Evolutionary conservation across 1,140 invertebrate genomes (phyloP).

Genomic region (Babylonia areolata): DNA sequence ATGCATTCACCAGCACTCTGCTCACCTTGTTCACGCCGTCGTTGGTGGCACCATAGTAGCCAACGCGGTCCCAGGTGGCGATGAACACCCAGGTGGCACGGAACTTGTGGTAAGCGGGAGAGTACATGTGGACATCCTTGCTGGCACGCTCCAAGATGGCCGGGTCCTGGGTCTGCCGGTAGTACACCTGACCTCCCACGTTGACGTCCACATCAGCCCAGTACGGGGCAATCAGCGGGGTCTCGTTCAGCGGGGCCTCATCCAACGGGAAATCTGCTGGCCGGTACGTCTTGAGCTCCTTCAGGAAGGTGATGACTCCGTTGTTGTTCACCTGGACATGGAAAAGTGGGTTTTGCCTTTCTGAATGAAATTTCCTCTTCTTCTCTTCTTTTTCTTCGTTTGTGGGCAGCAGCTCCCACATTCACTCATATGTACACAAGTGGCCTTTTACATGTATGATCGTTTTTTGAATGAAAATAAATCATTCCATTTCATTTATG

Average conservation of each 20-base stretch:
- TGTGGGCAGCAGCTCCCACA: too few relatives aligned
- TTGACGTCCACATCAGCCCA: slow-evolving; percentile 64
- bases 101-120: slow-evolving; percentile 50
- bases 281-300: slow-evolving; percentile 53
- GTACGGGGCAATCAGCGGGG: slow-evolving; percentile 60
- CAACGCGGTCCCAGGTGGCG: slow-evolving; percentile 63
- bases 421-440: too few relatives aligned
- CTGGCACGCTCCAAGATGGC: slow-evolving; percentile 47
- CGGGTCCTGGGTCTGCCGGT: slow-evolving; percentile 43
- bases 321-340: slow-evolving; percentile 63
- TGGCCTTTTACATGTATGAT: too few relatives aligned
- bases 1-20: too few relatives aligned
- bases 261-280: slow-evolving; percentile 57
- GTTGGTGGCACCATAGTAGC: slow-evolving; percentile 57
- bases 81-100: slow-evolving; percentile 63
- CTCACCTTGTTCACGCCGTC: slow-evolving; percentile 51
- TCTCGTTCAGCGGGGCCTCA: slow-evolving; percentile 48
- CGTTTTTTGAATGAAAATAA: too few relatives aligned
- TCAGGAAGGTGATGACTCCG: slow-evolving; percentile 62
- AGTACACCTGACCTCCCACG: slow-evolving; percentile 51
- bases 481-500: too few relatives aligned
- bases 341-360: neutral
- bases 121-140: slow-evolving; percentile 52
- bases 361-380: neutral
- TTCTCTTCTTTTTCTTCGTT: neutral